Conservation (phyloP, 2,797 vertebrate species). For the Dryobates pubescens region DNA sequence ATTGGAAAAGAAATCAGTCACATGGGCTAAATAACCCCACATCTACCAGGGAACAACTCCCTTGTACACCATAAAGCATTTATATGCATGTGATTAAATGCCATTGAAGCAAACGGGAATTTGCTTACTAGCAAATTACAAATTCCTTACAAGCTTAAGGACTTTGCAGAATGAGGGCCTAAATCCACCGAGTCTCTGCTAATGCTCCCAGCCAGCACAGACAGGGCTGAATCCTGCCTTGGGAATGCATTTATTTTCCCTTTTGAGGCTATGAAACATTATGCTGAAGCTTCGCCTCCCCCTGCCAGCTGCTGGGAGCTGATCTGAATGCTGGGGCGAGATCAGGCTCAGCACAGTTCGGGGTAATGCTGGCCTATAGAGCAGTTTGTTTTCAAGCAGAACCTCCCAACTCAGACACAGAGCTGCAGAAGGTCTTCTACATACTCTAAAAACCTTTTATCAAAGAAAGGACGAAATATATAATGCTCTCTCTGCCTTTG, state of each 20-base stretch:
- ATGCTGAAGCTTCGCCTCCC: neutral
- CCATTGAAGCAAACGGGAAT: slow-evolving; percentile 14
- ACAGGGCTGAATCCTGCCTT: neutral
- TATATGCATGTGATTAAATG: slow-evolving; percentile 28
- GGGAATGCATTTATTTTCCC: slow-evolving; percentile 45
- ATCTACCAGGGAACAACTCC: neutral
- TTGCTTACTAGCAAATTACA: slow-evolving; percentile 65
- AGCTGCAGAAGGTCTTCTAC: neutral
- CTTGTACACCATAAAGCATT: neutral
- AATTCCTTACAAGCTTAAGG: slow-evolving; percentile 64
- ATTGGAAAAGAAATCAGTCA: neutral
- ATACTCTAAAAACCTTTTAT: neutral
- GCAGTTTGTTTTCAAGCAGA: slow-evolving; percentile 6
- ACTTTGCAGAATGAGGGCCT: slow-evolving; percentile 53
- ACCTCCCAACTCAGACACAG: neutral
- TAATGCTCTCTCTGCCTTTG: neutral
- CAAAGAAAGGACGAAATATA: neutral
- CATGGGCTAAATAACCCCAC: neutral
- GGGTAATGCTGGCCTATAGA: slow-evolving; percentile 6
- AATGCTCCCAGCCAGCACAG: neutral
- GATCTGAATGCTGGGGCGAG: neutral
- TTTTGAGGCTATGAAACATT: slow-evolving; percentile 12
- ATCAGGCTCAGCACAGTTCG: accelerated
- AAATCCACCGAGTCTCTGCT: slow-evolving; percentile 43
- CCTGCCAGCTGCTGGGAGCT: slow-evolving; percentile 7